These are phyloP conservation scores for Copidosoma floridanum DNA, from an alignment of 1,140 invertebrate genomes.

Conservation along the genomic window DNA sequence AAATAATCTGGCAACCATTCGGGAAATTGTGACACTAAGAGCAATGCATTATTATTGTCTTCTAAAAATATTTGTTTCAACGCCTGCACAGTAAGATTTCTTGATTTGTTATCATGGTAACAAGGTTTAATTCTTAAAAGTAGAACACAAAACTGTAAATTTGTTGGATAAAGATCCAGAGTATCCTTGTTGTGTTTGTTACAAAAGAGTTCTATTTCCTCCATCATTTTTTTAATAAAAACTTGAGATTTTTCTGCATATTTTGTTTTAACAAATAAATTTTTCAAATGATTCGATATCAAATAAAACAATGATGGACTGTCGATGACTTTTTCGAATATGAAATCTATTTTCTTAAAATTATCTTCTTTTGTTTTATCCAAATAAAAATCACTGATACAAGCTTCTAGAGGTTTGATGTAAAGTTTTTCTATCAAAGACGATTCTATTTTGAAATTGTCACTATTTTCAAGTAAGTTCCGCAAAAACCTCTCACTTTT, in stretches of 20 bases:
- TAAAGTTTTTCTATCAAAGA: constrained; percentile 40
- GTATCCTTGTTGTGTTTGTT: constrained; percentile 29
- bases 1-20: constrained; percentile 36
- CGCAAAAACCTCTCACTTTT: constrained; percentile 34
- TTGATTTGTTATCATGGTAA: constrained; percentile 38
- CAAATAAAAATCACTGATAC: constrained; percentile 38
- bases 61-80: constrained; percentile 33
- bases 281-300: constrained; percentile 36
- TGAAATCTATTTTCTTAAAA: constrained; percentile 10
- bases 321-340: constrained; percentile 32
- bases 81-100: constrained; percentile 28
- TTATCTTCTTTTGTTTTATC: constrained; percentile 18
- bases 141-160: constrained; percentile 39
- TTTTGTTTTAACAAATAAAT: constrained; percentile 37
- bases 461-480: constrained; percentile 25
- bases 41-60: constrained; percentile 35
- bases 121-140: constrained; percentile 42
- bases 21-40: constrained; percentile 46
- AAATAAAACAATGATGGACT: constrained; percentile 40
- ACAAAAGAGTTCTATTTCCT: constrained; percentile 31
- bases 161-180: constrained; percentile 45
- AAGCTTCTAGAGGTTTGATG: constrained; percentile 36
- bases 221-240: constrained; percentile 40
- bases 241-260: constrained; percentile 33
- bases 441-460: constrained; percentile 31